Evolutionary conservation across 2,888 invertebrate species (phyloP).

Genomic region (Torymus auratus): DNA sequence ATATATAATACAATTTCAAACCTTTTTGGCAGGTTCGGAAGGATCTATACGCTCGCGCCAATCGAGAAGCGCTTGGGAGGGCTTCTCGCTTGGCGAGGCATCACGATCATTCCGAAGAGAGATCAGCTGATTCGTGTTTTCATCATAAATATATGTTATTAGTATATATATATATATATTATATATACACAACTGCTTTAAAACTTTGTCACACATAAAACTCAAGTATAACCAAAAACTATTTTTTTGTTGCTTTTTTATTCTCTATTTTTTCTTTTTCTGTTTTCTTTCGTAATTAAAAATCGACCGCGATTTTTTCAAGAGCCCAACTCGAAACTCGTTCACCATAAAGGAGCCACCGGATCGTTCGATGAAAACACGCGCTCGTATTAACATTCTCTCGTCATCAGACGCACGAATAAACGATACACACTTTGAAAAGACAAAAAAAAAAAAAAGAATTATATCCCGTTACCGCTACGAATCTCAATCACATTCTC

Average conservation of each 20-base stretch:
- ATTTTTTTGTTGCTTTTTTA: constrained; percentile 26
- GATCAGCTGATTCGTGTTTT: constrained; percentile 32
- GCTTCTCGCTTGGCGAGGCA: constrained; percentile 2
- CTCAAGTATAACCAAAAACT: constrained; percentile 17
- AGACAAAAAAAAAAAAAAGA: too few species aligned
- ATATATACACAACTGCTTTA: constrained; percentile 32
- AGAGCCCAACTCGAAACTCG: not conserved
- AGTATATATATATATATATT: too few species aligned
- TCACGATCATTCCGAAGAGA: not conserved
- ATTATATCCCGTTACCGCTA: constrained; percentile 10
- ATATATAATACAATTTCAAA: constrained; percentile 27
- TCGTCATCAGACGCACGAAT: constrained; percentile 1
- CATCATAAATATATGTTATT: constrained; percentile 14
- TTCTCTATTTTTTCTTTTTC: constrained; percentile 6
- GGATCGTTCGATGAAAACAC: constrained; percentile 11
- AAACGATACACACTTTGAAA: too few species aligned
- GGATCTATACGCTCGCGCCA: not conserved
- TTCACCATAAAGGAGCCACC: constrained; percentile 50
- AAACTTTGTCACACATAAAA: constrained; percentile 1
- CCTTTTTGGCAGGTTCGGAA: constrained; percentile 22
- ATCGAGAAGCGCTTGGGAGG: not conserved
- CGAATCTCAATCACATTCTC: constrained; percentile 52
- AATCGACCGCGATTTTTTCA: constrained; percentile 6
- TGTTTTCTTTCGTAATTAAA: not conserved
- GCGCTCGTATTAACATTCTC: not conserved